phyloP scores from a whole-genome alignment of 2,888 invertebrate species.

The Scaptomyza caliginosa region DNA sequence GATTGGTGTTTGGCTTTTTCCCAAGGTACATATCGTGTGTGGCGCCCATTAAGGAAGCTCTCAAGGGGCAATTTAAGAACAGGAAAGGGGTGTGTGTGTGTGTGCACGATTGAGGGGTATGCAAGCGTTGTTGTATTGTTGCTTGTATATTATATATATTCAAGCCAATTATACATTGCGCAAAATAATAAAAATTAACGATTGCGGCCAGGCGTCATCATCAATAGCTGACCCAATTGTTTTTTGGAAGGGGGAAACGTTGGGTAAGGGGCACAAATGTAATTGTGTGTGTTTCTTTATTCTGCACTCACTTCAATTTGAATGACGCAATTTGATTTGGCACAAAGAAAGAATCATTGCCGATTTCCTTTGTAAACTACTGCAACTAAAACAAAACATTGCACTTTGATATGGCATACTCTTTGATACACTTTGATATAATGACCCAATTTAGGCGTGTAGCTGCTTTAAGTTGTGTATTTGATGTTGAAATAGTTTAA shows the following conservation, averaged over 20 bases:
- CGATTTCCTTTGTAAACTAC: constrained; percentile 25
- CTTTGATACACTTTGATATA: constrained; percentile 27
- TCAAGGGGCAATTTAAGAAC: constrained; percentile 7
- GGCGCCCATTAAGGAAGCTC: constrained; percentile 38
- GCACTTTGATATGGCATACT: constrained; percentile 36
- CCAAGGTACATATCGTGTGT: constrained; percentile 34
- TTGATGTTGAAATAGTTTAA: constrained; percentile 24
- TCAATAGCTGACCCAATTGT: constrained; percentile 56
- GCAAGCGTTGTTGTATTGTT: constrained; percentile 7
- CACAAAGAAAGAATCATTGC: constrained; percentile 6
- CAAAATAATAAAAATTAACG: constrained; percentile 57
- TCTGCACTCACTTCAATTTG: constrained; percentile 4
- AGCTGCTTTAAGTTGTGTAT: constrained; percentile 7
- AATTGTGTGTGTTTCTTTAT: neutral
- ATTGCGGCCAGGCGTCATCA: constrained; percentile 44
- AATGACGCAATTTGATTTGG: constrained; percentile 51
- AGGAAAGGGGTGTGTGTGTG: no score
- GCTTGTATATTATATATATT: neutral
- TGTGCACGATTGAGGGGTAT: no score
- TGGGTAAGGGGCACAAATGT: neutral
- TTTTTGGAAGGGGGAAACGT: neutral
- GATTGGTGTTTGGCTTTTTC: constrained; percentile 54
- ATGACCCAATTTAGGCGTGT: neutral
- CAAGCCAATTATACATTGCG: constrained; percentile 52
- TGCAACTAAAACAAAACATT: constrained; percentile 3